Percentiles rank a stretch among this genome's conserved stretches.
Evolutionary conservation across 2,888 invertebrate species (phyloP).

Genomic region (Tanypteryx hageni): DNA sequence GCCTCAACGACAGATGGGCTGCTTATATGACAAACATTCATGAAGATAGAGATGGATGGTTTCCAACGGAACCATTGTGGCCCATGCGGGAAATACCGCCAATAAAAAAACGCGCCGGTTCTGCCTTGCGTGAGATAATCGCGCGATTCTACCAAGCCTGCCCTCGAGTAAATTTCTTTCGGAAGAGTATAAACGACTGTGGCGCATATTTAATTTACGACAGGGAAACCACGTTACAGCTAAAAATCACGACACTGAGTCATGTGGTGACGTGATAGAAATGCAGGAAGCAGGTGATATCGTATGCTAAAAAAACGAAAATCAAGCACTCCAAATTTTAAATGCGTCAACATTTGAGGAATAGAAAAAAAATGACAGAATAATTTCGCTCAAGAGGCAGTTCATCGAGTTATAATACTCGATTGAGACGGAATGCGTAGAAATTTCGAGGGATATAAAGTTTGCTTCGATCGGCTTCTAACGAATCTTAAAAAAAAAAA

Average conservation of each 20-base stretch:
- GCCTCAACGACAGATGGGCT: no score
- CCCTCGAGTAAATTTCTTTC: slow-evolving; percentile 10
- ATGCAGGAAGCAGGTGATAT: not conserved
- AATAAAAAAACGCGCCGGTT: not conserved
- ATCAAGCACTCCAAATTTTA: not conserved
- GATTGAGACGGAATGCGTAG: no score
- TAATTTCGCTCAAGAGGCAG: no score
- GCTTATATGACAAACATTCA: no score
- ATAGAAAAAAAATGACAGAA: not conserved
- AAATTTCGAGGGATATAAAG: no score
- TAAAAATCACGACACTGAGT: not conserved
- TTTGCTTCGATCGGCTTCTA: no score
- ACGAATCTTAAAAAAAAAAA: no score
- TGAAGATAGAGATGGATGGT: no score
- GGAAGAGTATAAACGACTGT: not conserved
- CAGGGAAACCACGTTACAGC: not conserved
- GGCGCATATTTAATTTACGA: not conserved
- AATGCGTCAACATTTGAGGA: not conserved
- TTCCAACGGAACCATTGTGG: not conserved
- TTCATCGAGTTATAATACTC: no score
- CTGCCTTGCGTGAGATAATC: not conserved
- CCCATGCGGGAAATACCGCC: not conserved
- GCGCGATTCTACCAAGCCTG: not conserved
- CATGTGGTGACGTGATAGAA: not conserved
- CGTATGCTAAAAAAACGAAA: not conserved